Evolutionary conservation across 92 coral and sea anemone genomes (phyloP).

Genomic region (Galaxea fascicularis): DNA sequence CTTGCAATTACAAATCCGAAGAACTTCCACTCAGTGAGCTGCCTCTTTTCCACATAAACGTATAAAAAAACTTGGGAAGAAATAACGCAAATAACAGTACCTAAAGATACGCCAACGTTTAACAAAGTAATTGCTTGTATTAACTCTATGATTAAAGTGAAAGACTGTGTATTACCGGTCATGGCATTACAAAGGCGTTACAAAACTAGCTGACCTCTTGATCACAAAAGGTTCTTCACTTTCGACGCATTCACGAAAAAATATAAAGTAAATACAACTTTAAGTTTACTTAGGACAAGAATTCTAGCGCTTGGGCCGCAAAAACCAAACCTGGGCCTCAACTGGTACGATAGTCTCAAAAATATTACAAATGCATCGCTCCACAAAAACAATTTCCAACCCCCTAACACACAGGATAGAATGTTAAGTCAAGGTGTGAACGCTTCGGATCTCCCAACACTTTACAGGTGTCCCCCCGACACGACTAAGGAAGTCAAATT

Average conservation of each 20-base stretch:
- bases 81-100: background rate
- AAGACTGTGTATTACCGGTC: background rate
- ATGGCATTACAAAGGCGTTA: background rate
- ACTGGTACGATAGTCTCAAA: background rate
- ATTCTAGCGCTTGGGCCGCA: background rate
- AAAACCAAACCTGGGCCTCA: background rate
- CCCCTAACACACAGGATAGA: background rate
- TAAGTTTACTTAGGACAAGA: too few relatives aligned
- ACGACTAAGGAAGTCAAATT: background rate
- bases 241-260: background rate
- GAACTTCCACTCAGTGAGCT: constrained; percentile 9
- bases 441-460: background rate
- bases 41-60: background rate
- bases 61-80: constrained; percentile 1
- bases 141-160: constrained; percentile 6
- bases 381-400: background rate
- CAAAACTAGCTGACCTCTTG: too few relatives aligned
- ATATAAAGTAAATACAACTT: background rate
- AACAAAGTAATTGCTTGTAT: background rate
- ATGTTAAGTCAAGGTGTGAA: background rate
- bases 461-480: constrained; percentile 5
- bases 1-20: background rate
- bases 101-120: background rate
- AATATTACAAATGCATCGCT: too few relatives aligned
- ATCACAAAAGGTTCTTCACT: background rate